Evolutionary conservation across 2,888 invertebrate genomes (phyloP).

Genomic region (Drosophila antonietae): DNA sequence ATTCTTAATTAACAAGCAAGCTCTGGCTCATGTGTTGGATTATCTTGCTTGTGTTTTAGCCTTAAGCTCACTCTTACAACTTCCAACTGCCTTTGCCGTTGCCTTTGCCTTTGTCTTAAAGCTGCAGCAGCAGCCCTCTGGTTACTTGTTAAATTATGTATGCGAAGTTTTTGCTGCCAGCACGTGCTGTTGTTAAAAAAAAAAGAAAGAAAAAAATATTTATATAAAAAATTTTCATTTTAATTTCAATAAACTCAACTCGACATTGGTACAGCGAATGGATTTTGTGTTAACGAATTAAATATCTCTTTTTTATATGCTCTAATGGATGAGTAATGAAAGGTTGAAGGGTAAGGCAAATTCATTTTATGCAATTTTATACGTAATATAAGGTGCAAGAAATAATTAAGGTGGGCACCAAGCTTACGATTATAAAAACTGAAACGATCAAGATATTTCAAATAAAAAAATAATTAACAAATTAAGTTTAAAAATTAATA

Average conservation of each 20-base stretch:
- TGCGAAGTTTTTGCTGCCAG: conserved; percentile 35
- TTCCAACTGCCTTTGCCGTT: conserved; percentile 39
- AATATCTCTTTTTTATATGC: not conserved
- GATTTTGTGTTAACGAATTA: not conserved
- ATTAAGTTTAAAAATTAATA: no score
- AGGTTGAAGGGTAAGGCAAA: not conserved
- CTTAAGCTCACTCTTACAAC: conserved; percentile 50
- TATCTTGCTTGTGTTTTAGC: conserved; percentile 62
- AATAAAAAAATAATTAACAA: no score
- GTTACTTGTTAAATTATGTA: conserved; percentile 49
- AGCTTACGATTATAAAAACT: no score
- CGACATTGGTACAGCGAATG: not conserved
- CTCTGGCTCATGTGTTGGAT: conserved; percentile 60
- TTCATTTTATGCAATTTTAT: not conserved
- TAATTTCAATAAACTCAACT: not conserved
- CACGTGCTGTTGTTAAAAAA: conserved; percentile 25
- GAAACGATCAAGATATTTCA: no score
- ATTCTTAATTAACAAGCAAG: conserved; percentile 77
- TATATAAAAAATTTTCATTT: not conserved
- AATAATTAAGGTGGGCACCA: no score
- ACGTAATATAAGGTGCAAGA: no score
- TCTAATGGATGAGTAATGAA: not conserved
- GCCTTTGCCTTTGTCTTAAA: conserved; percentile 40
- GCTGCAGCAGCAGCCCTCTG: conserved; percentile 18
- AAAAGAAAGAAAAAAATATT: conserved; percentile 12